Evolutionary conservation across 1,140 invertebrate species (phyloP).

Genomic region (Drosophila melanica): DNA sequence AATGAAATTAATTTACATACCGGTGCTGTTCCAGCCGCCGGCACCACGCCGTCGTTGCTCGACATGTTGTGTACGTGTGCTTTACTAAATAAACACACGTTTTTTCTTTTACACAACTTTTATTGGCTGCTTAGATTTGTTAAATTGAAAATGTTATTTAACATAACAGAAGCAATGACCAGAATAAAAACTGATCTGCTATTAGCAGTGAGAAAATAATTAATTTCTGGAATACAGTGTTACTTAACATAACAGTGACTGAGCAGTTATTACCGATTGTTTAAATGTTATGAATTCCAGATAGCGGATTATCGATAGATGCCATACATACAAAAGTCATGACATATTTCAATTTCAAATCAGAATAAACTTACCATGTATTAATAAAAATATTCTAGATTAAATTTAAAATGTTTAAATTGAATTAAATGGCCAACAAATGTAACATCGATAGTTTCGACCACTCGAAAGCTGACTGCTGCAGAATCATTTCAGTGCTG

Average conservation of each 20-base stretch:
- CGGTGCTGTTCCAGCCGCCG: conserved; percentile 29
- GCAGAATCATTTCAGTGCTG: conserved; percentile 14
- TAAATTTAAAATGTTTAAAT: no score
- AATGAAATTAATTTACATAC: conserved; percentile 12
- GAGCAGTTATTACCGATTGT: neutral
- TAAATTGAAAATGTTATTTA: conserved; percentile 39
- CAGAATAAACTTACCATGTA: neutral
- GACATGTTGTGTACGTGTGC: conserved; percentile 49
- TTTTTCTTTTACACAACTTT: conserved; percentile 47
- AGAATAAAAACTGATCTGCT: conserved; percentile 3
- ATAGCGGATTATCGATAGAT: neutral
- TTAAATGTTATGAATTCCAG: neutral
- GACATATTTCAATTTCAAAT: neutral
- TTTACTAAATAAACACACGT: conserved; percentile 36
- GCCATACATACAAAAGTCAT: neutral
- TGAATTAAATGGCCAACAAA: neutral
- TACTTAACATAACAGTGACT: conserved; percentile 5
- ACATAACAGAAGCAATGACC: conserved; percentile 5
- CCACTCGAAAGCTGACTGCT: conserved; percentile 1
- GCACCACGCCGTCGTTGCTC: conserved; percentile 25
- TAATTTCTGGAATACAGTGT: conserved; percentile 1
- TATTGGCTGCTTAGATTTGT: conserved; percentile 37
- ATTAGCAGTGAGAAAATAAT: conserved; percentile 7
- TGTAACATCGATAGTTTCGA: neutral
- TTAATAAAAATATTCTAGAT: no score